These are phyloP conservation scores for Pseudolycoriella hygida DNA, from an alignment of 2,888 invertebrate species.

Conservation along the genomic window DNA sequence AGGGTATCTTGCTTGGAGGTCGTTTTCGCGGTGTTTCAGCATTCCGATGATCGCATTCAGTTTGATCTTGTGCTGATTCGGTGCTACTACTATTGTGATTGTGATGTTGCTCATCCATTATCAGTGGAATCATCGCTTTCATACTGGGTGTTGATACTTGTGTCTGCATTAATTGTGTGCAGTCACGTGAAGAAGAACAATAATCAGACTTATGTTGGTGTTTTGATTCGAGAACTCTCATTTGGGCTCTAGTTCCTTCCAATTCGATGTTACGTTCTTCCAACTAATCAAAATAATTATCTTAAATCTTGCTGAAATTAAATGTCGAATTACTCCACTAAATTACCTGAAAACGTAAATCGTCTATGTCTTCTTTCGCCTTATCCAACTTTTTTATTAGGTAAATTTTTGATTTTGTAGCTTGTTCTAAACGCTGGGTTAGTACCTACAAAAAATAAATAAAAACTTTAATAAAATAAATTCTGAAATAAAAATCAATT, in stretches of 20 bases:
- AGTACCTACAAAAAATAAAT: constrained; percentile 44
- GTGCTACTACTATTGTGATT: constrained; percentile 46
- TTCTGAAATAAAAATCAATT: too few species aligned
- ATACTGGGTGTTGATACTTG: constrained; percentile 35
- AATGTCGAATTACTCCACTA: not conserved
- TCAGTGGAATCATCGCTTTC: constrained; percentile 38
- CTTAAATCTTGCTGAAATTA: not conserved
- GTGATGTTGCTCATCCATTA: constrained; percentile 31
- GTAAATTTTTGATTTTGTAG: constrained; percentile 44
- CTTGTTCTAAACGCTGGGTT: constrained; percentile 50
- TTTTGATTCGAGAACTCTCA: constrained; percentile 49
- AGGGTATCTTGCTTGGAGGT: constrained; percentile 54
- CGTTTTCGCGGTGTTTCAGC: constrained; percentile 16
- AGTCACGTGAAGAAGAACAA: constrained; percentile 27
- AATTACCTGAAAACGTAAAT: constrained; percentile 60
- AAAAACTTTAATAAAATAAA: not conserved
- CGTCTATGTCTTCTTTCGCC: constrained; percentile 60
- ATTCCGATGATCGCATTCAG: constrained; percentile 20
- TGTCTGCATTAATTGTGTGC: constrained; percentile 14
- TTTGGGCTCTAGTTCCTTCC: constrained; percentile 62
- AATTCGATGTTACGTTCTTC: constrained; percentile 69
- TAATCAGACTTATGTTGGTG: constrained; percentile 14
- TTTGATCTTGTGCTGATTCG: constrained; percentile 43
- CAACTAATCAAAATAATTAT: constrained; percentile 31
- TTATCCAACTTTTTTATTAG: constrained; percentile 52